Conservation (phyloP, 2,888 invertebrate genomes). For the Sesamia inferens region DNA sequence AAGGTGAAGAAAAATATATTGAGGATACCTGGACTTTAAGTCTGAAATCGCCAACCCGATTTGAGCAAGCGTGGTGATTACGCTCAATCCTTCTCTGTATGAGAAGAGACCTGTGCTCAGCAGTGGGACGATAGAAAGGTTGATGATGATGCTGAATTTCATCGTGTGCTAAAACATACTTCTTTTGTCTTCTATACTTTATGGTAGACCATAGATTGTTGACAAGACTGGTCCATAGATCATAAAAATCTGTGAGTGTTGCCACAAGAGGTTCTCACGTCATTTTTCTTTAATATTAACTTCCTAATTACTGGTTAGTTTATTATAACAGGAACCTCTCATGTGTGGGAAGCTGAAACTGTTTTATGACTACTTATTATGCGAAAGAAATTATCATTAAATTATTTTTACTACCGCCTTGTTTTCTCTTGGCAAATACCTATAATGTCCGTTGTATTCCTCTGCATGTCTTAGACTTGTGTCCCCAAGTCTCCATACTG, state of each 20-base stretch:
- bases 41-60: no score
- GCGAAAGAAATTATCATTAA: conserved; percentile 8
- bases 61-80: no score
- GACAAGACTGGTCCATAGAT: neutral
- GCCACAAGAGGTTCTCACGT: conserved; percentile 10
- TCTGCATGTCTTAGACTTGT: no score
- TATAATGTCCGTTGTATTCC: neutral
- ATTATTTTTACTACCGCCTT: neutral
- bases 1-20: no score
- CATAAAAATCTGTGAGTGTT: conserved; percentile 8
- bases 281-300: conserved; percentile 19
- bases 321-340: conserved; percentile 9
- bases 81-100: no score
- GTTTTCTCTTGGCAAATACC: neutral
- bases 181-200: neutral
- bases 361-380: conserved; percentile 11
- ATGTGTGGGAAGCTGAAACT: conserved; percentile 13
- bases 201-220: neutral
- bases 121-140: no score
- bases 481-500: neutral
- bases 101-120: no score
- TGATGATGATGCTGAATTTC: no score
- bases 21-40: no score
- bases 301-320: conserved; percentile 26
- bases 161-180: neutral